Conservation (phyloP, 2,888 invertebrate genomes). For the Sarcophaga carnaria region DNA sequence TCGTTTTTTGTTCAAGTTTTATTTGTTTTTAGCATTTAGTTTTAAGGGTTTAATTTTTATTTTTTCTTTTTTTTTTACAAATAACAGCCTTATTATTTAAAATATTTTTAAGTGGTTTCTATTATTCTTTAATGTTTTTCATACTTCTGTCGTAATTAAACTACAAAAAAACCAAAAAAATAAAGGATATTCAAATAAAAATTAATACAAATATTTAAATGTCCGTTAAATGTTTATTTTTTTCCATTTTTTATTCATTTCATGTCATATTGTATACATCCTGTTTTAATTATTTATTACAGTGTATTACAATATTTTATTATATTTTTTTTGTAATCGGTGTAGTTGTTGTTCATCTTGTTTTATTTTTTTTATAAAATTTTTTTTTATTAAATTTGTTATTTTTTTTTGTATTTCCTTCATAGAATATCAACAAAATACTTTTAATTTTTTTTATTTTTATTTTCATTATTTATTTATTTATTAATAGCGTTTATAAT, state of each 20-base stretch:
- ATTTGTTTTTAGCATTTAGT: slow-evolving; percentile 48
- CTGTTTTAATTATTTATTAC: slow-evolving; percentile 35
- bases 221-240: slow-evolving; percentile 60
- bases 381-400: too few relatives aligned
- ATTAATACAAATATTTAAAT: slow-evolving; percentile 51
- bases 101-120: slow-evolving; percentile 67
- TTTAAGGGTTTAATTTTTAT: neutral
- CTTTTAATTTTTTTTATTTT: slow-evolving; percentile 53
- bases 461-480: slow-evolving; percentile 59
- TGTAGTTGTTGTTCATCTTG: slow-evolving; percentile 16
- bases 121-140: slow-evolving; percentile 31
- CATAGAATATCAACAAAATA: slow-evolving; percentile 12
- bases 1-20: slow-evolving; percentile 56
- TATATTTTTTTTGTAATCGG: slow-evolving; percentile 16
- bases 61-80: slow-evolving; percentile 75
- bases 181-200: too few relatives aligned
- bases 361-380: neutral
- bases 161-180: slow-evolving; percentile 19
- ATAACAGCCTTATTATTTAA: slow-evolving; percentile 80
- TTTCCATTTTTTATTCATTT: slow-evolving; percentile 36
- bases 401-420: too few relatives aligned
- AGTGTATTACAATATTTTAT: too few relatives aligned
- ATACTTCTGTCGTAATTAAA: neutral
- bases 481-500: slow-evolving; percentile 64
- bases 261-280: slow-evolving; percentile 6